Evolutionary conservation across 2,113 vertebrate genomes (phyloP).

Genomic region (Oryzias woworae): DNA sequence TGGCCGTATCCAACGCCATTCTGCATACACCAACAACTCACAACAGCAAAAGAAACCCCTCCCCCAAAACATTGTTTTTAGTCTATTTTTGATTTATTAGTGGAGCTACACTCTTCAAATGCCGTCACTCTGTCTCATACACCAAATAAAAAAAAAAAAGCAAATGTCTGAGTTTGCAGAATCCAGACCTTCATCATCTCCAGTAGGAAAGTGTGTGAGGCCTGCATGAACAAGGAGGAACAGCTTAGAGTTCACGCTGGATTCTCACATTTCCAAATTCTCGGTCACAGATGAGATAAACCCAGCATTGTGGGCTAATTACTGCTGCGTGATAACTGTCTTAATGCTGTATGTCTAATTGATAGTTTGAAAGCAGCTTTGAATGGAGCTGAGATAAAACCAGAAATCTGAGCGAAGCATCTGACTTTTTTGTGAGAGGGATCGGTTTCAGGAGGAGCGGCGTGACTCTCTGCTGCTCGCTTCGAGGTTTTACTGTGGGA

Average conservation of each 20-base stretch:
- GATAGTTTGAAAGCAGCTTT: conserved; percentile 35
- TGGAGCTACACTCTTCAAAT: too few relatives aligned
- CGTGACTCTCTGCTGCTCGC: too few relatives aligned
- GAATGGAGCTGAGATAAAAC: conserved; percentile 4
- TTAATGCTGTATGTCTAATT: conserved; percentile 36
- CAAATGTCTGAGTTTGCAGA: too few relatives aligned
- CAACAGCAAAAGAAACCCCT: too few relatives aligned
- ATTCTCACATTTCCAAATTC: conserved; percentile 16
- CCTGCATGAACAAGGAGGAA: conserved; percentile 21
- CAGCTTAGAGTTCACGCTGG: conserved; percentile 10
- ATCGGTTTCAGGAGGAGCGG: too few relatives aligned
- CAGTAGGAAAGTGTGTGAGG: conserved; percentile 11
- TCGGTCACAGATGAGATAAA: conserved; percentile 32
- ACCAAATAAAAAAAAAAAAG: too few relatives aligned
- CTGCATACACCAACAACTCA: too few relatives aligned
- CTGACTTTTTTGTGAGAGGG: background rate
- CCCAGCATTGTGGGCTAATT: conserved; percentile 42
- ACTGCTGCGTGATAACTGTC: conserved; percentile 23
- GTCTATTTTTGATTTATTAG: too few relatives aligned
- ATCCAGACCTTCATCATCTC: background rate
- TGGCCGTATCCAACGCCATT: too few relatives aligned
- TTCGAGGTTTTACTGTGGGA: too few relatives aligned
- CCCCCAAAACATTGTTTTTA: too few relatives aligned
- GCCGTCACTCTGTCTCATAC: too few relatives aligned
- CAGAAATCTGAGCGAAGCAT: conserved; percentile 3